Evolutionary conservation across 92 coral and sea anemone genomes (phyloP), one percentile per base, ranked within the genome.

Genomic region (Parazoanthus swiftii): DNA sequence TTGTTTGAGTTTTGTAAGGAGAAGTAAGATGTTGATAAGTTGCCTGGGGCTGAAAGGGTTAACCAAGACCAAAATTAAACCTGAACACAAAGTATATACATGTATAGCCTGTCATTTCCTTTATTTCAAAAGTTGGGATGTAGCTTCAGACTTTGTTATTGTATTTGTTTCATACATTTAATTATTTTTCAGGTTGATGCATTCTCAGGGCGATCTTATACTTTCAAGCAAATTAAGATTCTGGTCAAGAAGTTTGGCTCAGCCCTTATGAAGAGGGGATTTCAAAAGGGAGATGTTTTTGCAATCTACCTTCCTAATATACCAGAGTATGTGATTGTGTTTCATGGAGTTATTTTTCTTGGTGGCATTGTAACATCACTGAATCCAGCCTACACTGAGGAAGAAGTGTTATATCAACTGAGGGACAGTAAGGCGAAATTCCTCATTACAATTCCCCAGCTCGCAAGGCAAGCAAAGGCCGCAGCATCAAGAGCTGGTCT

Each of bases 401-500:
- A 77, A 8, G 94, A 92, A 67, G 26, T 88, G 71, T n/a, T 43
- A 0, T 67, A 51, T 38, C 86, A 88, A 50, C 51, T 88, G 86
- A 71, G 63, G 50, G 87, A 81, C 86, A 36, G 81, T 23, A 88
- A 88, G 42, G 81, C 90, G 6, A 71, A 88, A 36, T 88, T 44
- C 25, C 35, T 88, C 21, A 48, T 88, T 18, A 88, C 90, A 43
- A 54, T 81, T 9, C 90, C 90, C 0, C 72, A 48, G 13, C 77
- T 81, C 51, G 81, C 87, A 25, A 23, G 54, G 8, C 71, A 46
- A 80, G 87, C 87, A n/a, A 81, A 81, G 68, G 82, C 67, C 23
- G 79, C 46, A 1, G 96, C 98, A 25, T 35, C 86, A 6, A 79
- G 86, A 56, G 92, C 80, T 80, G 96, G 93, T 29, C 51, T 95